Base-by-base conservation (phyloP, 2,888 invertebrate genomes). In the Epinotia nisella region DNA sequence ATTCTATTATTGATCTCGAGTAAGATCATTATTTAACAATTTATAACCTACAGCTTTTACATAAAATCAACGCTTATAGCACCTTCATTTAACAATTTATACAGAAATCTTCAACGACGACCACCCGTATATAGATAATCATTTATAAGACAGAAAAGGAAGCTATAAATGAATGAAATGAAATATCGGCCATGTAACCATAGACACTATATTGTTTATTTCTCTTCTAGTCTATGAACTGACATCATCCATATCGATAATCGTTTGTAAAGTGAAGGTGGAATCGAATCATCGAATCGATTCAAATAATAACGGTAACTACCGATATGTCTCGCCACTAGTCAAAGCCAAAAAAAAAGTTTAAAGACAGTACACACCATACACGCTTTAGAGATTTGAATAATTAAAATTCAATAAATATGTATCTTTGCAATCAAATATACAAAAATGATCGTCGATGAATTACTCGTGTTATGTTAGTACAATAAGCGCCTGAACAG, bases 1-100 rank as follows among this genome's bases (percentile, higher is more conserved):
- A 99, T 98, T 94, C 99, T 97, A 95, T 99, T 99, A 95, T 99
- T 98, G 94, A 99, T 98, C 96, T 99, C 99, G 90, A 99, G 95
- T 92, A 98, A 95, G 95, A 98, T 98, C 98, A 98, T 98, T 91
- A 91, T 91, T 93, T 90, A 90, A 92, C 90, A 92, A 92, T 92
- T 89, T 87, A 90, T 90, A 92, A 90, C 93, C 94, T 94, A 93
- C 92, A 89, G 90, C 80, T 89, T 91, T 91, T 89, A 87, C 91
- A 93, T 93, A 92, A 92, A 94, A 92, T 88, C 87, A 93, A 93
- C 92, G 92, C 89, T 77, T 92, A 93, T 85, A 94, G 93, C 94
- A 93, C 93, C 94, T 91, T 93, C 93, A 93, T 93, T 93, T 93
- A 93, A 86, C 92, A 89, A 81, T 91, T 90, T 91, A 86, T 86